Evolutionary conservation across 2,797 vertebrate genomes (phyloP).

Genomic region (Scleropages formosus): DNA sequence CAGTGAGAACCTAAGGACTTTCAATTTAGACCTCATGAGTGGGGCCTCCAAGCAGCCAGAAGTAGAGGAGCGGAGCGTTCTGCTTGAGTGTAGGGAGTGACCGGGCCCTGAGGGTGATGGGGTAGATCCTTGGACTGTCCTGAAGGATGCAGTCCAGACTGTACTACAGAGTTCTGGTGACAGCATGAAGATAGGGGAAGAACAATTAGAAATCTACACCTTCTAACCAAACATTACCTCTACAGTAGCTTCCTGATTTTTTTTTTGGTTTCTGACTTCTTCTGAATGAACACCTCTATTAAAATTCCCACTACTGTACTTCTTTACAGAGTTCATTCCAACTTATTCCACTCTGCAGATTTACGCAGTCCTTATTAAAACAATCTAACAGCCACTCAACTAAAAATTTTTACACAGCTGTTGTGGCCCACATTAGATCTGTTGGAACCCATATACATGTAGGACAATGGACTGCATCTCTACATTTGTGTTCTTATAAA

Average conservation of each 20-base stretch:
- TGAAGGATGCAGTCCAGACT: too few species aligned
- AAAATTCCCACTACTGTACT: not conserved
- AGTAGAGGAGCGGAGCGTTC: too few species aligned
- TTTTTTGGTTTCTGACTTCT: not conserved
- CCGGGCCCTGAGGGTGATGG: too few species aligned
- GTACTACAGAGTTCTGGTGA: not conserved
- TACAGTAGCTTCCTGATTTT: not conserved
- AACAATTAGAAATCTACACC: not conserved
- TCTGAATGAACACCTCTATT: not conserved
- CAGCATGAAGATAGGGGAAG: not conserved
- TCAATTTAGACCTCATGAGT: not conserved
- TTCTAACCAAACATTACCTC: not conserved
- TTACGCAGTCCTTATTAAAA: not conserved
- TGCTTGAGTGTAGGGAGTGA: too few species aligned
- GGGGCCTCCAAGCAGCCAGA: not conserved
- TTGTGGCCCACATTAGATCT: too few species aligned
- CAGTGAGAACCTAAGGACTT: not conserved
- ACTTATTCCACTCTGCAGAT: not conserved
- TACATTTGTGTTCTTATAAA: not conserved
- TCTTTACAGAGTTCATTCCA: not conserved
- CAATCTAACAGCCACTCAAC: not conserved
- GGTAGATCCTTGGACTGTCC: too few species aligned
- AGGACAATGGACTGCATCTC: conserved; percentile 22
- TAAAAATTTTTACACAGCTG: conserved; percentile 9
- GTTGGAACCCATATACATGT: not conserved